Percentiles rank a stretch among this genome's conserved stretches.
Evolutionary conservation across 2,888 invertebrate genomes (phyloP).

Genomic region (Spicauda simplicius): DNA sequence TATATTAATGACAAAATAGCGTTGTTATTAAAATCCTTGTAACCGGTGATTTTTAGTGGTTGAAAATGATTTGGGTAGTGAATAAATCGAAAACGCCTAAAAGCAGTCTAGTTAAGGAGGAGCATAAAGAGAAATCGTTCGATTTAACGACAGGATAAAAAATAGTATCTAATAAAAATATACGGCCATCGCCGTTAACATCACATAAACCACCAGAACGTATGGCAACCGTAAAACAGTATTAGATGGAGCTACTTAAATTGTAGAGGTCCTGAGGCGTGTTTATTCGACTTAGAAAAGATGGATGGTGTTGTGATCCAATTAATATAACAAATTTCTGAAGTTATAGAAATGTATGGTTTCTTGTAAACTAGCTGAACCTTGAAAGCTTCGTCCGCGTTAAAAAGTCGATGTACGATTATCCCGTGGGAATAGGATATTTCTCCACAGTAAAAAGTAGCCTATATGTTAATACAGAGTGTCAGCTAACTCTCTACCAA

Average conservation of each 20-base stretch:
- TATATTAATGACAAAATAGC: no score
- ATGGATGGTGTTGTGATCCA: background rate
- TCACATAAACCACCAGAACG: conserved; percentile 6
- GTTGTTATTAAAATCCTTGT: no score
- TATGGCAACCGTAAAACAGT: conserved; percentile 4
- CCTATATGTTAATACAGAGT: no score
- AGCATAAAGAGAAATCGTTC: conserved; percentile 17
- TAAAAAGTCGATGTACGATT: no score
- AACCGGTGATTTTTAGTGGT: no score
- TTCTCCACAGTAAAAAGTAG: no score
- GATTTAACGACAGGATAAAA: conserved; percentile 27
- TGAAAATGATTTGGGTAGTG: background rate
- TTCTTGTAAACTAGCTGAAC: no score
- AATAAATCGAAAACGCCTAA: background rate
- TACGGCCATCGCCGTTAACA: conserved; percentile 20
- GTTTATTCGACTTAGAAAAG: background rate
- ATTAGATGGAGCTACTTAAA: background rate
- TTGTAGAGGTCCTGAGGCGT: background rate
- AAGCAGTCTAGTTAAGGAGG: conserved; percentile 5
- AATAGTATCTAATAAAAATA: conserved; percentile 27
- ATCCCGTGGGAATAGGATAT: no score
- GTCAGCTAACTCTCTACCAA: no score
- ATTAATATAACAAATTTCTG: no score
- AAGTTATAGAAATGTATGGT: no score
- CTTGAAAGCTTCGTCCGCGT: no score